phyloP scores from a whole-genome alignment of 2,797 vertebrate genomes.

The Rhinoraja longicauda region DNA sequence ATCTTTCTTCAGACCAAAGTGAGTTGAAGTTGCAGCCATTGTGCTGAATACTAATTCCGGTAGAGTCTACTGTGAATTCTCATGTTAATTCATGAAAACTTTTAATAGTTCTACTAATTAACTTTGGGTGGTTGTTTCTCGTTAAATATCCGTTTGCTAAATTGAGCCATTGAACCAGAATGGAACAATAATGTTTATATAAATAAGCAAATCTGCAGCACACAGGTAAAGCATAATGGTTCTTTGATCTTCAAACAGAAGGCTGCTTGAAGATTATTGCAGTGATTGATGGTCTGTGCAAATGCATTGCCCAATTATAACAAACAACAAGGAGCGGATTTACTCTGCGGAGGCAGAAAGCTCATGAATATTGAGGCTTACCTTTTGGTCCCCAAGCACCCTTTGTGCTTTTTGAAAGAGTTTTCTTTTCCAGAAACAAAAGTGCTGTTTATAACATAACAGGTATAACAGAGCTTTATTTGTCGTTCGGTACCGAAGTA shows the following conservation, averaged over 20 bases:
- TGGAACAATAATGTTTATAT: slow-evolving; percentile 21
- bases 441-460: background rate
- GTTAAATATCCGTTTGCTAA: background rate
- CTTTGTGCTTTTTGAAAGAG: background rate
- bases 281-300: slow-evolving; percentile 1
- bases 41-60: background rate
- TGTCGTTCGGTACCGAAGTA: too few species aligned
- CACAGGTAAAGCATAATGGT: background rate
- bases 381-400: background rate
- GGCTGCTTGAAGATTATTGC: slow-evolving; percentile 19
- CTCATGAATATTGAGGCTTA: slow-evolving; percentile 18
- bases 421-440: background rate
- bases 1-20: background rate
- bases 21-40: background rate
- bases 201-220: background rate
- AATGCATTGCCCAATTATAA: slow-evolving; percentile 20
- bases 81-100: too few species aligned
- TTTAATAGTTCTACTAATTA: slow-evolving; percentile 17
- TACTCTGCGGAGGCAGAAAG: background rate
- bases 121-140: background rate
- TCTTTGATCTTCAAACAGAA: slow-evolving; percentile 18
- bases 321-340: background rate
- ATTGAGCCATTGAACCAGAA: slow-evolving; percentile 12
- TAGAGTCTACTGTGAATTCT: background rate
- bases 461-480: too few species aligned